Evolutionary conservation across 2,113 vertebrate genomes (phyloP).

Genomic region (Gobio gobio): DNA sequence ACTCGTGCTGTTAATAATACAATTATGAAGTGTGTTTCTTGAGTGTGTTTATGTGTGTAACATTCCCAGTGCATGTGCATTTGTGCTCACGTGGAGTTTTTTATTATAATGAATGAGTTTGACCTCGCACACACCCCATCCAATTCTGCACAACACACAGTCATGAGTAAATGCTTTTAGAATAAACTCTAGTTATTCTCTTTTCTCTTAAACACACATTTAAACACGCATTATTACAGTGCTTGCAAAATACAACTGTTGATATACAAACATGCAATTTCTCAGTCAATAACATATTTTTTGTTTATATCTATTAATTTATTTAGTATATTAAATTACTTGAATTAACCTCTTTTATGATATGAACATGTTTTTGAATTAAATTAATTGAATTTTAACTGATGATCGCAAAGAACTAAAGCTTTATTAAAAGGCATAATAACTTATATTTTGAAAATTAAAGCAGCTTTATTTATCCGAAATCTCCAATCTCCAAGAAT

Average conservation of each 20-base stretch:
- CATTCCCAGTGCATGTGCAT: background rate
- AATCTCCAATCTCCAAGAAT: background rate
- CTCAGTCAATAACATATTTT: background rate
- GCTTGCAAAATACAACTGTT: background rate
- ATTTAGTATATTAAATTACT: background rate
- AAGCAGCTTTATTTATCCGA: no score
- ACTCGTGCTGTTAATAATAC: background rate
- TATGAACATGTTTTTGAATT: no score
- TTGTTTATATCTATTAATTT: background rate
- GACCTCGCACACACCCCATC: background rate
- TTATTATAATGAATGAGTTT: constrained; percentile 7
- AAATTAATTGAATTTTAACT: background rate
- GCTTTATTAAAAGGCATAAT: background rate
- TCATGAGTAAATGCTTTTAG: background rate
- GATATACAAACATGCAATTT: background rate
- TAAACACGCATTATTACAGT: background rate
- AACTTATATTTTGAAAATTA: background rate
- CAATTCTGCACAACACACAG: background rate
- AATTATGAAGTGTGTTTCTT: background rate
- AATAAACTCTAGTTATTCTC: background rate
- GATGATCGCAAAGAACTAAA: no score
- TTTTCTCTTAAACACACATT: background rate
- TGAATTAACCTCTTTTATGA: background rate
- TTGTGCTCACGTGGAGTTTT: constrained; percentile 1
- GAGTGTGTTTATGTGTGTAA: background rate